Evolutionary conservation across 2,888 invertebrate species (phyloP).

Genomic region (Clanis bilineata): DNA sequence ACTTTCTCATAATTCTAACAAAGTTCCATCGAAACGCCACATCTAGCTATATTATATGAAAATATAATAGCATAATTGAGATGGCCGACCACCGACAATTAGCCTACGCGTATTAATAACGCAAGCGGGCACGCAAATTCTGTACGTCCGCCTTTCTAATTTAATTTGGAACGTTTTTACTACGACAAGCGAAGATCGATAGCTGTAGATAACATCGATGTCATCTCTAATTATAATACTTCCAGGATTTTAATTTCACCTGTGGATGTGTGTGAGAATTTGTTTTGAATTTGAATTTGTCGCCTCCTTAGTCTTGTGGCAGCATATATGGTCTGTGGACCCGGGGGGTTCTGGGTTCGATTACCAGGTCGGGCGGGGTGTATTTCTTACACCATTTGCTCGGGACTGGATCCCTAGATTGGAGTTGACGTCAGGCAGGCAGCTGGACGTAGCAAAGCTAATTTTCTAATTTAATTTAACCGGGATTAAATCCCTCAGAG

Average conservation of each 20-base stretch:
- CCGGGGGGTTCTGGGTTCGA: too few relatives aligned
- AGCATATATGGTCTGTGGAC: too few relatives aligned
- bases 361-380: too few relatives aligned
- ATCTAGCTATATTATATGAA: slow-evolving; percentile 41
- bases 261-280: too few relatives aligned
- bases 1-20: neutral
- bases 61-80: slow-evolving; percentile 53
- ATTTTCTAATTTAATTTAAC: too few relatives aligned
- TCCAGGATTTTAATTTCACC: slow-evolving; percentile 15
- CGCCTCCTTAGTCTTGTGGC: too few relatives aligned
- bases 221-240: slow-evolving; percentile 21
- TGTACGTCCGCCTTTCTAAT: slow-evolving; percentile 70
- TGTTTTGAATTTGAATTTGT: too few relatives aligned
- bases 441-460: too few relatives aligned
- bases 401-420: too few relatives aligned
- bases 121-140: slow-evolving; percentile 54
- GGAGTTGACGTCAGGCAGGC: too few relatives aligned
- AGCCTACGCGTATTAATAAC: slow-evolving; percentile 75
- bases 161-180: slow-evolving; percentile 61
- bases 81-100: slow-evolving; percentile 69
- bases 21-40: slow-evolving; percentile 17
- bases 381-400: too few relatives aligned
- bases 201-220: slow-evolving; percentile 32
- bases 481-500: too few relatives aligned
- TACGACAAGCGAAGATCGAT: slow-evolving; percentile 48